Conservation (phyloP, 2,113 vertebrate species). For the Megaptera novaeangliae region DNA sequence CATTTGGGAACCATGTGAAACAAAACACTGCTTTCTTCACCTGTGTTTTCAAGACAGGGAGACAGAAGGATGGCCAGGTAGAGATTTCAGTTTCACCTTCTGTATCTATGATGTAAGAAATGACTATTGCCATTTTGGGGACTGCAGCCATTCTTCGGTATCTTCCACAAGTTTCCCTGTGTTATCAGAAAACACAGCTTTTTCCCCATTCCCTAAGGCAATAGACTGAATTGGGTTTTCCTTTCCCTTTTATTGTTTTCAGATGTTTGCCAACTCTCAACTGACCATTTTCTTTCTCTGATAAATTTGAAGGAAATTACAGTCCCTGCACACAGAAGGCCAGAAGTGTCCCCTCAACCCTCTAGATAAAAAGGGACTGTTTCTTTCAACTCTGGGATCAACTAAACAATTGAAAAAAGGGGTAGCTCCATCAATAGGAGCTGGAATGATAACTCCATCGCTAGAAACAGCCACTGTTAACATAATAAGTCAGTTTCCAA, state of each 20-base stretch:
- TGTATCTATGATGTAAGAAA: not conserved
- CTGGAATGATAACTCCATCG: not conserved
- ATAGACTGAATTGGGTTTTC: not conserved
- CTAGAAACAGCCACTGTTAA: not conserved
- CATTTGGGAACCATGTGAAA: not conserved
- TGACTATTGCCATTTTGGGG: not conserved
- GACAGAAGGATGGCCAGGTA: not conserved
- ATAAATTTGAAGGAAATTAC: slow-evolving; percentile 59
- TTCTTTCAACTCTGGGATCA: slow-evolving; percentile 38
- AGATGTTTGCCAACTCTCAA: slow-evolving; percentile 42
- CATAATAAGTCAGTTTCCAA: not conserved
- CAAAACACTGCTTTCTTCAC: not conserved
- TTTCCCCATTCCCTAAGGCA: slow-evolving; percentile 18
- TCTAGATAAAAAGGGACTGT: not conserved
- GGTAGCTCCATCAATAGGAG: not conserved
- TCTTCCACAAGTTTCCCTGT: not conserved
- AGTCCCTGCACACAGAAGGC: not conserved
- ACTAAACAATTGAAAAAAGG: not conserved
- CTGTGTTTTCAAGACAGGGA: not conserved
- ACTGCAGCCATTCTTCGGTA: not conserved
- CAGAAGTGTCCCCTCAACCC: slow-evolving; percentile 2
- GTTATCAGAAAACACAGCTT: slow-evolving; percentile 55
- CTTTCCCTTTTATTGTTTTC: slow-evolving; percentile 61
- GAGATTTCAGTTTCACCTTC: not conserved
- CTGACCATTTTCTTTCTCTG: slow-evolving; percentile 49